Evolutionary conservation across 35 echinoderm and acorn worm genomes (phyloP).

Genomic region (Diadema setosum): DNA sequence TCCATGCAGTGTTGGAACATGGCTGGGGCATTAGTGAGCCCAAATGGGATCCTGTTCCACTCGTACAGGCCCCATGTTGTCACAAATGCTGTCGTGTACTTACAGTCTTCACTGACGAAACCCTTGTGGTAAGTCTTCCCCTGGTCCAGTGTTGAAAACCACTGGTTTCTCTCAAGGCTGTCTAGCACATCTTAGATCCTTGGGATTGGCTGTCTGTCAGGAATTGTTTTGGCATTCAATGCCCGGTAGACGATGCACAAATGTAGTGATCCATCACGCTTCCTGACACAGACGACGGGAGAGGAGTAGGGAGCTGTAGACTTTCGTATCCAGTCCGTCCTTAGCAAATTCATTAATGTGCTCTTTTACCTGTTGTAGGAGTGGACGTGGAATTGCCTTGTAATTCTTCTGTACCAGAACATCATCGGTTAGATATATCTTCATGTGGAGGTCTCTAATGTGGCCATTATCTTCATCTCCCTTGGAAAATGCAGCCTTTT

Average conservation of each 20-base stretch:
- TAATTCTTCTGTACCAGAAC: slow-evolving; percentile 32
- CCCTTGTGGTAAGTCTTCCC: slow-evolving; percentile 50
- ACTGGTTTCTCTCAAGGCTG: slow-evolving; percentile 21
- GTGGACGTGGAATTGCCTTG: slow-evolving; percentile 34
- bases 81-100: slow-evolving; percentile 16
- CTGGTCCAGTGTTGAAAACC: slow-evolving; percentile 61
- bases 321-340: slow-evolving; percentile 37
- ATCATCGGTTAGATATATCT: slow-evolving; percentile 16
- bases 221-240: slow-evolving; percentile 27
- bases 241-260: slow-evolving; percentile 44
- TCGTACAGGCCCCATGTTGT: slow-evolving; percentile 73
- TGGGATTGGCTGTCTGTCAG: slow-evolving; percentile 56
- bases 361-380: slow-evolving; percentile 22
- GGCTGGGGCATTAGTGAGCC: slow-evolving; percentile 57
- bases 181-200: too few species aligned
- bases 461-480: slow-evolving; percentile 51
- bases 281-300: slow-evolving; percentile 37
- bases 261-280: slow-evolving; percentile 18
- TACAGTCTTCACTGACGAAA: neutral
- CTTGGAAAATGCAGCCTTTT: slow-evolving; percentile 38
- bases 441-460: neutral
- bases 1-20: slow-evolving; percentile 31
- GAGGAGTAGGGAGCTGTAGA: slow-evolving; percentile 19
- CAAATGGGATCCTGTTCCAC: slow-evolving; percentile 56
- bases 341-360: slow-evolving; percentile 33